Percentiles rank a stretch among this genome's conserved stretches.
phyloP scores from a whole-genome alignment of 2,888 invertebrate genomes.

The Dasypogon diadema region DNA sequence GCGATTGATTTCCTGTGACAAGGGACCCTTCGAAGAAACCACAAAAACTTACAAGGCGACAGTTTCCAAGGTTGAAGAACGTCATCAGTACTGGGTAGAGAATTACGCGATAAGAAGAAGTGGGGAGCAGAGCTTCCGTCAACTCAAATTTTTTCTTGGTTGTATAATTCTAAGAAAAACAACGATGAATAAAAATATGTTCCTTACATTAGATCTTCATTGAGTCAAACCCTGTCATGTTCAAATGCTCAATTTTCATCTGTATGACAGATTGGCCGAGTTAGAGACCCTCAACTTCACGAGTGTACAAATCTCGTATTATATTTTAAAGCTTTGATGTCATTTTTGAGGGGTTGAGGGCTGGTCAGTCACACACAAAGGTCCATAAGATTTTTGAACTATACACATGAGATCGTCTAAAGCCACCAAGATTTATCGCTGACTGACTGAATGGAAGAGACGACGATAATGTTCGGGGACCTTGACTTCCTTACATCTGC shows the following conservation, averaged over 20 bases:
- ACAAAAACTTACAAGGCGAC: constrained; percentile 30
- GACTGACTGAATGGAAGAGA: constrained; percentile 55
- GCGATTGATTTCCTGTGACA: constrained; percentile 32
- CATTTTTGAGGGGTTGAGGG: constrained; percentile 52
- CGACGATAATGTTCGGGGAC: constrained; percentile 28
- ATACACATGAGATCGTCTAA: constrained; percentile 41
- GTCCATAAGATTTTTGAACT: constrained; percentile 41
- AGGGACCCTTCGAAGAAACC: constrained; percentile 36
- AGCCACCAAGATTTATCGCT: constrained; percentile 55
- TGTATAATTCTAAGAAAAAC: constrained; percentile 44
- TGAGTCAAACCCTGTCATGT: constrained; percentile 54
- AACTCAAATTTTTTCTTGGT: constrained; percentile 35
- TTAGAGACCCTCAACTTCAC: constrained; percentile 49
- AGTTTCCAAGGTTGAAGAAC: constrained; percentile 8
- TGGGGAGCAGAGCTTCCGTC: constrained; percentile 1
- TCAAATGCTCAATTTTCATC: constrained; percentile 50
- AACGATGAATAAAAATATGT: constrained; percentile 55
- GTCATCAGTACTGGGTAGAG: constrained; percentile 4
- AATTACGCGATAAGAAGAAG: constrained; percentile 14
- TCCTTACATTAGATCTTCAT: constrained; percentile 55
- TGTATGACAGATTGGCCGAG: constrained; percentile 50
- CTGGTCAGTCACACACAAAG: constrained; percentile 47
- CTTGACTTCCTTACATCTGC: constrained; percentile 40
- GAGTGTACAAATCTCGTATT: constrained; percentile 47
- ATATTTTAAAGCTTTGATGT: constrained; percentile 44